Evolutionary conservation across 2,888 invertebrate genomes (phyloP), one percentile per base, ranked within the genome.

Genomic region (Deilephila elpenor): DNA sequence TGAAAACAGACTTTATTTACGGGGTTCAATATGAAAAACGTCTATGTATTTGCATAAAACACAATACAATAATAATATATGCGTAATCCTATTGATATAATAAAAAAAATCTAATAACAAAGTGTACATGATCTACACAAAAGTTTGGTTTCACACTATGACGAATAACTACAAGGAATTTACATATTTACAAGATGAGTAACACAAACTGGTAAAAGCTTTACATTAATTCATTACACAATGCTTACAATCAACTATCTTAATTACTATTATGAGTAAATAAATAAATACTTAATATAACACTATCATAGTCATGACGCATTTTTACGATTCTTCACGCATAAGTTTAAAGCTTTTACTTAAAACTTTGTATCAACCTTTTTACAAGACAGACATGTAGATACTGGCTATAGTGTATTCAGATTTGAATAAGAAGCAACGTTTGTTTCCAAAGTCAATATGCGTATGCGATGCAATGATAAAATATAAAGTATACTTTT

Each of bases 111-210:
- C 84, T 83, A 84, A 87, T 90, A 93, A 94, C 94, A 93, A 92
- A 92, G 92, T 92, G 84, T 93, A 93, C 89, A 93, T 85, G 87
- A 82, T 86, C 91, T 93, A 93, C 87, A 89, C 86, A 88, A 92
- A 91, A 91, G 94, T 94, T 94, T 94, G 94, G 94, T 94, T 93
- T 93, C 90, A 87, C 91, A 93, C 91, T 93, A 93, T 91, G 89
- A 90, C 87, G 86, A 92, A 88, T 91, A 89, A 87, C 89, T 91
- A 93, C 85, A 86, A 91, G 89, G 89, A 92, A 93, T 94, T 93
- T 94, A 94, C 94, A 94, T 94, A 94, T 94, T 90, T 94, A 94
- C 94, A 94, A 79, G 79, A 82, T 85, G 86, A 89, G 83, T 91
- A 90, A 91, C 86, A 86, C 83, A 89, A 89, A 90, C 84, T 90